Conservation (phyloP, 1,140 invertebrate species). For the Parasteatoda tepidariorum region DNA sequence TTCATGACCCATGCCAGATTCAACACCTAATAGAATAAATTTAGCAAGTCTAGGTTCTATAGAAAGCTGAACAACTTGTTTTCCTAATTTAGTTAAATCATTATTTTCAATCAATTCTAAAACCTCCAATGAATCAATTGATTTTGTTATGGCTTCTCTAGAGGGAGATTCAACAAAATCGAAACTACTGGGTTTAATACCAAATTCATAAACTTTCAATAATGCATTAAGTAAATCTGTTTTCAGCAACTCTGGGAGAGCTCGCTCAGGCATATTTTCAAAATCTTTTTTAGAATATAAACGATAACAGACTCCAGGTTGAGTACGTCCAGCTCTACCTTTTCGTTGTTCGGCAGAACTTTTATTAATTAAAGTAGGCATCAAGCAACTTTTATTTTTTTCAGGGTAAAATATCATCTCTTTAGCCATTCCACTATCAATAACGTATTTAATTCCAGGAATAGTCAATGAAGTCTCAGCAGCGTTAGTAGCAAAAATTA, state of each 20-base stretch:
- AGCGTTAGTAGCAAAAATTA: slow-evolving; percentile 97
- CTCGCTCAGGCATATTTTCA: slow-evolving; percentile 76
- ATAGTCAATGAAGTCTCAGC: slow-evolving; percentile 99
- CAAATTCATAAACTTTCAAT: slow-evolving; percentile 93
- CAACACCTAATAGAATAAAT: slow-evolving; percentile 80
- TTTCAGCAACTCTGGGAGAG: slow-evolving; percentile 92
- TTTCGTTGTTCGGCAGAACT: slow-evolving; percentile 97
- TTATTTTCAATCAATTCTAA: slow-evolving; percentile 85
- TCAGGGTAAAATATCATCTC: slow-evolving; percentile 93
- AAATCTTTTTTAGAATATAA: slow-evolving; percentile 91
- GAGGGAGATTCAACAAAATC: slow-evolving; percentile 78
- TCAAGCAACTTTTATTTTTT: slow-evolving; percentile 86
- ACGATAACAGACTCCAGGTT: slow-evolving; percentile 81
- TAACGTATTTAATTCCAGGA: slow-evolving; percentile 96
- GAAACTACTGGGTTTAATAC: slow-evolving; percentile 79
- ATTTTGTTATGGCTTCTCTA: slow-evolving; percentile 84
- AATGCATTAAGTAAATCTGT: slow-evolving; percentile 86
- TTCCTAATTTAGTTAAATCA: slow-evolving; percentile 82
- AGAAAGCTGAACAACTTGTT: slow-evolving; percentile 92
- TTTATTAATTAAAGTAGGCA: slow-evolving; percentile 85
- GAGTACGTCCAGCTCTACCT: slow-evolving; percentile 82
- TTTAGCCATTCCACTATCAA: slow-evolving; percentile 96
- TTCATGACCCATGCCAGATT: slow-evolving; percentile 90
- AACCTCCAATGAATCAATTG: slow-evolving; percentile 89
- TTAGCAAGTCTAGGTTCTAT: slow-evolving; percentile 88